Conservation (phyloP, 2,797 vertebrate species). For the Hippopotamyrus pictus region DNA sequence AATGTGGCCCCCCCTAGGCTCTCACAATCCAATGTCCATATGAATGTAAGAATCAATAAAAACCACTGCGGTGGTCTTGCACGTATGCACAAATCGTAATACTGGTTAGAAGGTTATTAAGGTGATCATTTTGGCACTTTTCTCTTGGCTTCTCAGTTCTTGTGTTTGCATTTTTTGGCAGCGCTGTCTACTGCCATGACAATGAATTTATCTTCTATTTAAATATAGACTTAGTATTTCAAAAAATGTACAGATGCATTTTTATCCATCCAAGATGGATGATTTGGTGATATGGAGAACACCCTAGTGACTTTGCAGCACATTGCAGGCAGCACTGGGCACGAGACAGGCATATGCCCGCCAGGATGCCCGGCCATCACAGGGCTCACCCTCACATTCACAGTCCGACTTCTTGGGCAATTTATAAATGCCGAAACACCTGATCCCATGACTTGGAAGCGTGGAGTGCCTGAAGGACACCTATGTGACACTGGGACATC, state of each 20-base stretch:
- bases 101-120: background rate
- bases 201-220: background rate
- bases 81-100: background rate
- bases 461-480: background rate
- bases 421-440: background rate
- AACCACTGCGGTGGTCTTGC: background rate
- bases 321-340: background rate
- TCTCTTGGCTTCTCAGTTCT: background rate
- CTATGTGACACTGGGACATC: background rate
- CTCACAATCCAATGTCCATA: background rate
- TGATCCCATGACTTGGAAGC: background rate
- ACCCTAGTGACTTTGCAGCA: background rate
- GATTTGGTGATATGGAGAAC: background rate
- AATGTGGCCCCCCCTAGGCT: background rate
- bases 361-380: background rate
- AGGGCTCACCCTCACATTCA: background rate
- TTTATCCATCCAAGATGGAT: background rate
- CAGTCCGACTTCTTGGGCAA: background rate
- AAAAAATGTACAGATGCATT: background rate
- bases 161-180: background rate
- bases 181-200: background rate
- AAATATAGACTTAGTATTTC: background rate
- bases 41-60: background rate
- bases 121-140: background rate
- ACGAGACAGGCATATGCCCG: background rate